A percentile compares a stretch with the other conserved stretches of the same genome.
phyloP scores from a whole-genome alignment of 1,140 invertebrate species.

The Euura lappo region DNA sequence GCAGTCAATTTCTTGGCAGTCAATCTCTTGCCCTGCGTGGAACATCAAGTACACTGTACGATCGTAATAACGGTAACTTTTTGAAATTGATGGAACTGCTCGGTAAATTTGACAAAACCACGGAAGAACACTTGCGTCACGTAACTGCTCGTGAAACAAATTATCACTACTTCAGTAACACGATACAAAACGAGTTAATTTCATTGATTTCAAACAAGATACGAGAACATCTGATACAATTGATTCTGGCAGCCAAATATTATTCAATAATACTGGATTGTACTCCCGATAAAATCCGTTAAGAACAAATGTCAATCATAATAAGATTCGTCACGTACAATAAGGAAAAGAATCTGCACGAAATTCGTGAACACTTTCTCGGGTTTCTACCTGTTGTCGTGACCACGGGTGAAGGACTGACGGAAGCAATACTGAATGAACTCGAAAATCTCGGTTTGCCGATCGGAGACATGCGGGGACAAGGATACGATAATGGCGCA shows the following conservation, averaged over 20 bases:
- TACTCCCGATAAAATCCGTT: conserved; percentile 24
- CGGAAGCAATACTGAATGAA: conserved; percentile 24
- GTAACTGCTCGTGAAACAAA: too few species aligned
- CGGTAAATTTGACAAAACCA: too few species aligned
- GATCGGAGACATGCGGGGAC: conserved; percentile 37
- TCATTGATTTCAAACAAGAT: conserved; percentile 18
- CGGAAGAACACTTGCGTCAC: too few species aligned
- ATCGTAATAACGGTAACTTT: too few species aligned
- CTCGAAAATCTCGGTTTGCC: conserved; percentile 18
- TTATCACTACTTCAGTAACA: too few species aligned
- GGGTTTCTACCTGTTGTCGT: conserved; percentile 23
- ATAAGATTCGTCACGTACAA: conserved; percentile 26
- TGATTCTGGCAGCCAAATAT: conserved; percentile 15
- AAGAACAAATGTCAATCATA: conserved; percentile 27
- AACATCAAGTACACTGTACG: too few species aligned
- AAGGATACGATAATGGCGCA: conserved; percentile 46
- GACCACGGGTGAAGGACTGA: conserved; percentile 26
- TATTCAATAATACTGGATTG: conserved; percentile 21
- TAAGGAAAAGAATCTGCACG: conserved; percentile 12
- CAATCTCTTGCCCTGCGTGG: too few species aligned
- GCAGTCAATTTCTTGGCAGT: too few species aligned
- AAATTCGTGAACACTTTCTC: conserved; percentile 29
- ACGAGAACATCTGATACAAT: conserved; percentile 14
- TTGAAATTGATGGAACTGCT: too few species aligned
- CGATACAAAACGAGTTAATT: conserved; percentile 30